Evolutionary conservation across 2,113 vertebrate genomes (phyloP), one percentile per base, ranked within the genome.

Genomic region (Colius striatus): DNA sequence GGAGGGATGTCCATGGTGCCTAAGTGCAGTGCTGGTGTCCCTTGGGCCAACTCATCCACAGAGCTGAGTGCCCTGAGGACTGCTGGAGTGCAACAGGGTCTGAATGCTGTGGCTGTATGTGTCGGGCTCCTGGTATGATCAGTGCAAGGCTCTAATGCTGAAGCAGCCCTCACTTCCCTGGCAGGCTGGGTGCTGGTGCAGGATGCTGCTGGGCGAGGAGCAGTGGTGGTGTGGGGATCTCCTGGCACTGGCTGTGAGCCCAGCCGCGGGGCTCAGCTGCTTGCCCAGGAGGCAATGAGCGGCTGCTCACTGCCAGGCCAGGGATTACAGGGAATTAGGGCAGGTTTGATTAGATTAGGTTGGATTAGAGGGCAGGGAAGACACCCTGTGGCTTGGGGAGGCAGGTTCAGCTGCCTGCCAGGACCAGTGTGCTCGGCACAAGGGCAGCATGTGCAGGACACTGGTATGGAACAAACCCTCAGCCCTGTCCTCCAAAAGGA

Each of bases 321-420:
- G 76, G 90, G 84, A 87, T 94, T 87, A 65, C 21, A 48, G 77
- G 84, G 78, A 47, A 75, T 92, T 79, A 93, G 78, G 80, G 62
- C 74, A 87, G 62, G 66, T 90, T 95, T 91, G 78, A 93, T 94
- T 67, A 48, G 85, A 92, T 96, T 51, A 90, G 88, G 61, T 13
- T 65, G 91, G 74, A 93, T 87, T 48, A 72, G 66, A 92, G 66
- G n/a, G 38, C 61, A 70, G 47, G 61, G 36, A 61, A 91, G 50
- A 34, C 34, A 26, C 48, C 61, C 38, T 62, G 23, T 0, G 1
- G 55, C 23, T 77, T 3, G 2, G 76, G 51, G 47, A 43, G n/a
- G 67, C 62, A 75, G 58, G 27, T 72, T 80, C 50, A n/a, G 58
- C 61, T 6, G 10, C 38, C 12, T 54, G 77, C 32, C 0, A 2